Evolutionary conservation across 1,140 invertebrate species (phyloP).

Genomic region (Drosophila saltans): DNA sequence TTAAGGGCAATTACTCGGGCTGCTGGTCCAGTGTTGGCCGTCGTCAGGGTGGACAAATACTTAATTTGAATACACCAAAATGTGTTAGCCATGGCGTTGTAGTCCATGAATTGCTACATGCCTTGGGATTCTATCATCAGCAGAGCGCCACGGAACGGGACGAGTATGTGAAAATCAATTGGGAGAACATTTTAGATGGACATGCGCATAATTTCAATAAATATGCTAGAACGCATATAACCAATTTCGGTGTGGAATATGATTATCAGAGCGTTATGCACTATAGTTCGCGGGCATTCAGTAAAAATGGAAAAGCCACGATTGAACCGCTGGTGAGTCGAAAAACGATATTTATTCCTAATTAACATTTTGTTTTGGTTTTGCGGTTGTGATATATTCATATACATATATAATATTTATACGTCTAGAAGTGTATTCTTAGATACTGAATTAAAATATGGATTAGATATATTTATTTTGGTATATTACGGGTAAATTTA

Average conservation of each 20-base stretch:
- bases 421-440: too few relatives aligned
- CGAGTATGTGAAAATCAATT: constrained; percentile 87
- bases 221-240: constrained; percentile 86
- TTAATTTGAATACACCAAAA: constrained; percentile 85
- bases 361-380: too few relatives aligned
- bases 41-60: constrained; percentile 85
- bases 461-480: too few relatives aligned
- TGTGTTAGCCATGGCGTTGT: constrained; percentile 85
- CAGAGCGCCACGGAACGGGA: constrained; percentile 89
- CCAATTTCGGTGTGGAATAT: constrained; percentile 86
- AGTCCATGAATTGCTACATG: constrained; percentile 89
- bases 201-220: constrained; percentile 89
- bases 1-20: constrained; percentile 88
- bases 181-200: constrained; percentile 87
- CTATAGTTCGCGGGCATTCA: constrained; percentile 87
- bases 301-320: constrained; percentile 86
- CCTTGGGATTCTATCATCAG: constrained; percentile 90
- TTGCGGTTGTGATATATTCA: too few relatives aligned
- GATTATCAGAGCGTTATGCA: constrained; percentile 90
- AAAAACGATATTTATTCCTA: too few relatives aligned
- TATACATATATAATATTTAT: too few relatives aligned
- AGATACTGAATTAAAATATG: too few relatives aligned
- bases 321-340: constrained; percentile 85
- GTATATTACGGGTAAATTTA: too few relatives aligned
- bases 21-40: constrained; percentile 92